Conservation (phyloP, 2,888 invertebrate genomes). For the Adelphocoris suturalis region DNA sequence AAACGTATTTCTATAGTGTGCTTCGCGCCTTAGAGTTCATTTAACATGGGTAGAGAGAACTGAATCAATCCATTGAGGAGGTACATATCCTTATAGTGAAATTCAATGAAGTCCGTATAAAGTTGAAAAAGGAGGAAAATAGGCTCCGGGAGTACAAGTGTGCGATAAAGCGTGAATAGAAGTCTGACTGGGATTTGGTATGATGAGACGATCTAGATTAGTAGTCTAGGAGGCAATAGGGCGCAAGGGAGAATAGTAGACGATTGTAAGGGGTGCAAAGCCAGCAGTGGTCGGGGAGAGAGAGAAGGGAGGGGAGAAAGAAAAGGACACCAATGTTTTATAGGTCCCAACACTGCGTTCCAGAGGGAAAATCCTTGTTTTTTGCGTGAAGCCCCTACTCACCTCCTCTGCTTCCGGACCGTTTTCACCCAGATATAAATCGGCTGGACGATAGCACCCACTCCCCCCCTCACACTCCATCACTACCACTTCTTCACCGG, state of each 20-base stretch:
- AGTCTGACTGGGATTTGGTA: background rate
- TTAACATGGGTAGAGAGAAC: no score
- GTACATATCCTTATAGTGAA: no score
- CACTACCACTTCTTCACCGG: no score
- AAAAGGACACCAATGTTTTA: slow-evolving; percentile 47
- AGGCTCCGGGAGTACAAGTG: background rate
- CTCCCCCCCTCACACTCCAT: no score
- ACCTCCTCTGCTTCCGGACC: slow-evolving; percentile 14
- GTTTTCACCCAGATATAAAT: slow-evolving; percentile 47
- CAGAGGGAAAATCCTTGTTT: slow-evolving; percentile 45
- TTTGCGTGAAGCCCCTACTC: slow-evolving; percentile 18
- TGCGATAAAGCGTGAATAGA: background rate
- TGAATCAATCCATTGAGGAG: no score
- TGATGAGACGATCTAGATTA: background rate
- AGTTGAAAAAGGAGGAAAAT: no score
- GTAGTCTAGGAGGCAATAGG: slow-evolving; percentile 5
- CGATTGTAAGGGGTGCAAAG: background rate
- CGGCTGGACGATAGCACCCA: slow-evolving; percentile 14
- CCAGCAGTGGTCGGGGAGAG: background rate
- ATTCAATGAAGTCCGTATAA: no score
- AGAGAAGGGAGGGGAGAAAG: background rate
- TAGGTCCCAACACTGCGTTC: slow-evolving; percentile 11
- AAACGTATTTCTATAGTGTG: no score
- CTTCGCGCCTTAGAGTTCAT: no score
- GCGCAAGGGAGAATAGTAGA: background rate